Evolutionary conservation across 92 coral and sea anemone species (phyloP).

Genomic region (Epizoanthus fatuus): DNA sequence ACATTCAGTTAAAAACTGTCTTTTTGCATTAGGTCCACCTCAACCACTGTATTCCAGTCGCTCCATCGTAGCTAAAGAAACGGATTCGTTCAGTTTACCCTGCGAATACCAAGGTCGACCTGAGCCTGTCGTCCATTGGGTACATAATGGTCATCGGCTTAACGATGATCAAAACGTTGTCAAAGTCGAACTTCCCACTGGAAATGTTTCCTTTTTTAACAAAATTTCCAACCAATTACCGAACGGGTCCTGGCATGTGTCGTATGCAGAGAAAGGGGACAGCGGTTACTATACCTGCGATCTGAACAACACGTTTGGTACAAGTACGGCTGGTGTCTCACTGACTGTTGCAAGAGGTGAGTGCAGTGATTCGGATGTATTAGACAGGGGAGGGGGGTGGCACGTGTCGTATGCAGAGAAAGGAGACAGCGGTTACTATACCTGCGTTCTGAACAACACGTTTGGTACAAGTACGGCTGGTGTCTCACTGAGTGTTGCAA

Average conservation of each 20-base stretch:
- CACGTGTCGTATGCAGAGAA: background rate
- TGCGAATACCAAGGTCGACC: conserved; percentile 38
- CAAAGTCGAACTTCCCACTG: background rate
- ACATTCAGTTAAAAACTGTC: too few species aligned
- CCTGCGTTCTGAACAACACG: conserved; percentile 11
- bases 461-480: conserved; percentile 4
- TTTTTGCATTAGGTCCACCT: conserved; percentile 9
- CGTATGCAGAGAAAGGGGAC: conserved; percentile 6
- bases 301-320: conserved; percentile 24
- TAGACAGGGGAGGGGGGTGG: background rate
- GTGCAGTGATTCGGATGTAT: background rate
- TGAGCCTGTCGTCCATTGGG: conserved; percentile 33
- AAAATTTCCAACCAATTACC: background rate
- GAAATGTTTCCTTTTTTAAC: background rate
- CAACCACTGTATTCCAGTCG: conserved; percentile 16
- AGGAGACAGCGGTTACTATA: conserved; percentile 17
- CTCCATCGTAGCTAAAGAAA: conserved; percentile 2
- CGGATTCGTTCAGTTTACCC: background rate
- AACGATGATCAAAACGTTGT: background rate
- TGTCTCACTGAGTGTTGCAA: conserved; percentile 17
- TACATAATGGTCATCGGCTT: conserved; percentile 27
- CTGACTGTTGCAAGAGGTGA: conserved; percentile 26
- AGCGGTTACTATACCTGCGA: conserved; percentile 23
- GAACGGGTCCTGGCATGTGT: conserved; percentile 23
- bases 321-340: background rate